Percentiles rank a stretch among this genome's conserved stretches.
These are phyloP conservation scores for Cardiocondyla obscurior DNA, from an alignment of 1,140 invertebrate genomes.

Conservation along the genomic window DNA sequence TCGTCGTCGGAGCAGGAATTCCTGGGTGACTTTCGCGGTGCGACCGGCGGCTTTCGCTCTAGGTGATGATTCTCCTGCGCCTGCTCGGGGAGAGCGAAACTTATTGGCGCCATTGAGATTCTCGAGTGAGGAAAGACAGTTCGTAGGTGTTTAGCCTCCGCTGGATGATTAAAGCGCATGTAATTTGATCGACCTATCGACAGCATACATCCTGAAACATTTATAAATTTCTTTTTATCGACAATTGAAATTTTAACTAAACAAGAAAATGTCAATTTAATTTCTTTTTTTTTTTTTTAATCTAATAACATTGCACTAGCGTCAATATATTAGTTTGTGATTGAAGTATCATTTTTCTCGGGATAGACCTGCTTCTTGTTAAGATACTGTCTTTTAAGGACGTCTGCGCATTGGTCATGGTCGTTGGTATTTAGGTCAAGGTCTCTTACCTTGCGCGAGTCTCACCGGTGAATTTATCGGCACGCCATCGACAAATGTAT, in stretches of 20 bases:
- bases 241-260: neutral
- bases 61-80: constrained; percentile 73
- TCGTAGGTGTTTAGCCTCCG: constrained; percentile 93
- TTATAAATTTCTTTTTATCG: neutral
- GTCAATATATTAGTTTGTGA: neutral
- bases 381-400: neutral
- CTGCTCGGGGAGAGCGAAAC: constrained; percentile 80
- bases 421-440: constrained; percentile 63
- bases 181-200: constrained; percentile 94
- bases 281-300: neutral
- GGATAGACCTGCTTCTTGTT: neutral
- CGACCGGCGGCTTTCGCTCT: constrained; percentile 84
- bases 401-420: neutral
- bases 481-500: constrained; percentile 89
- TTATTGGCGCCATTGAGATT: constrained; percentile 91
- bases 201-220: constrained; percentile 90
- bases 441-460: constrained; percentile 89
- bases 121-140: constrained; percentile 89
- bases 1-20: constrained; percentile 84
- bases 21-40: constrained; percentile 82
- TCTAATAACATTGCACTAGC: neutral
- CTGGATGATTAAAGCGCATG: constrained; percentile 95
- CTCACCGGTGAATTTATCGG: constrained; percentile 87
- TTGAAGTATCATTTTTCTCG: constrained; percentile 1
- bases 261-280: too few species aligned